A percentile compares a stretch with the other conserved stretches of the same genome.
Evolutionary conservation across 2,888 invertebrate genomes (phyloP).

Genomic region (Scaeva pyrastri): DNA sequence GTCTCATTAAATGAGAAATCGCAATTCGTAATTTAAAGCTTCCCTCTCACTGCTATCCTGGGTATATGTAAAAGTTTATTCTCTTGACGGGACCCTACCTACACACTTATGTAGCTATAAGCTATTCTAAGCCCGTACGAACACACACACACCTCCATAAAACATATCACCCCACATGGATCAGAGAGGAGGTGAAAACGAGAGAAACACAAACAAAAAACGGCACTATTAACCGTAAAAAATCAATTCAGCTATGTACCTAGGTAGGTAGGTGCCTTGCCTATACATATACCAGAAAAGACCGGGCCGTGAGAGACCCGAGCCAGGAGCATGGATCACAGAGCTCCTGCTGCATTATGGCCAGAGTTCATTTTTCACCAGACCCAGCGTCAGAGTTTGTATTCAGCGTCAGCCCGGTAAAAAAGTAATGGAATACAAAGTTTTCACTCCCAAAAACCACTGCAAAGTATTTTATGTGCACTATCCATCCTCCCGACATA

Average conservation of each 20-base stretch:
- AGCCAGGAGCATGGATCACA: background rate
- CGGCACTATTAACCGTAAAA: slow-evolving; percentile 54
- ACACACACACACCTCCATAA: slow-evolving; percentile 27
- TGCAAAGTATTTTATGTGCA: slow-evolving; percentile 69
- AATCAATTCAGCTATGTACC: slow-evolving; percentile 73
- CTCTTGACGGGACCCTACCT: too few species aligned
- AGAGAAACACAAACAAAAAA: slow-evolving; percentile 41
- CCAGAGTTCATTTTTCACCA: slow-evolving; percentile 66
- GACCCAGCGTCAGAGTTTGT: slow-evolving; percentile 5
- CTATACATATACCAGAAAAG: slow-evolving; percentile 36
- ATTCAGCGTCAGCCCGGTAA: slow-evolving; percentile 6
- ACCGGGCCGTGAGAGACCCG: slow-evolving; percentile 66
- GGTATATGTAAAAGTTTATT: background rate
- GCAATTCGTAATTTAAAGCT: slow-evolving; percentile 69
- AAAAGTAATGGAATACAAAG: slow-evolving; percentile 72
- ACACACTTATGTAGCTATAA: too few species aligned
- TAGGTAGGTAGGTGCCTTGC: too few species aligned
- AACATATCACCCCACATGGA: too few species aligned
- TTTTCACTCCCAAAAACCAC: slow-evolving; percentile 67
- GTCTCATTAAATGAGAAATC: slow-evolving; percentile 61
- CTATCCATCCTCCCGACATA: slow-evolving; percentile 14
- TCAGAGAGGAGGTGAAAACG: slow-evolving; percentile 40
- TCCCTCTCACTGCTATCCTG: slow-evolving; percentile 23
- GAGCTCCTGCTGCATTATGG: slow-evolving; percentile 38
- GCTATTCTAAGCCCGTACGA: slow-evolving; percentile 27